These are phyloP conservation scores for Opisthograptis luteolata DNA, from an alignment of 2,888 invertebrate species.

Conservation along the genomic window DNA sequence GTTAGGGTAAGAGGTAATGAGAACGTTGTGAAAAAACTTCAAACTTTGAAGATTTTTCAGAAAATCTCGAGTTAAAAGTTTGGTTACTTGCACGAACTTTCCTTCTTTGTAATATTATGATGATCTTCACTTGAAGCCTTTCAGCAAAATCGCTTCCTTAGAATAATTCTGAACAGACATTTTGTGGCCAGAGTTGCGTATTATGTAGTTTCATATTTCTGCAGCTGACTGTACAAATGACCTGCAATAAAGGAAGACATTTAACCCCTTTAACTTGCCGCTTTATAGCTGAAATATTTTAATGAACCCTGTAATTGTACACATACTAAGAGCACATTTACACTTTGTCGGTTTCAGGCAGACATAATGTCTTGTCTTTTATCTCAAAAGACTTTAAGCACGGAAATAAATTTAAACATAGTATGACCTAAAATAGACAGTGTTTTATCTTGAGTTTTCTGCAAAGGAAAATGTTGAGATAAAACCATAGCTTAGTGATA, in stretches of 20 bases:
- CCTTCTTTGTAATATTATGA: background rate
- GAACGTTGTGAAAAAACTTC: slow-evolving; percentile 22
- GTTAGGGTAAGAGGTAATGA: slow-evolving; percentile 34
- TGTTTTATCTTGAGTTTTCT: too few relatives aligned
- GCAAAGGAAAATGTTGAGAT: too few relatives aligned
- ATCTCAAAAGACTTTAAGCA: background rate
- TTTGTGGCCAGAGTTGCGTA: too few relatives aligned
- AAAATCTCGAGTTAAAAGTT: slow-evolving; percentile 1
- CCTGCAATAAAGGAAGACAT: slow-evolving; percentile 42
- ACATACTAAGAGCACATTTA: slow-evolving; percentile 35
- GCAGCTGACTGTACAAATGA: background rate
- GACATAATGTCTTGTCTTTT: too few relatives aligned
- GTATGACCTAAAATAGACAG: background rate
- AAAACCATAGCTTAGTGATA: too few relatives aligned
- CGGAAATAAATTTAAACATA: too few relatives aligned
- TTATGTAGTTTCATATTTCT: too few relatives aligned
- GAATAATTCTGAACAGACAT: too few relatives aligned
- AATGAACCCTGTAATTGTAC: slow-evolving; percentile 54
- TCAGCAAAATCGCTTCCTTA: background rate
- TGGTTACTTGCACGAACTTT: background rate
- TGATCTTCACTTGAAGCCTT: background rate
- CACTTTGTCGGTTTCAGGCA: background rate
- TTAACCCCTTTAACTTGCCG: slow-evolving; percentile 50
- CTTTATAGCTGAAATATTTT: slow-evolving; percentile 57
- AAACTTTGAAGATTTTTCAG: slow-evolving; percentile 17